These are phyloP conservation scores for Nemurella pictetii DNA, from an alignment of 2,888 invertebrate genomes.

Conservation along the genomic window DNA sequence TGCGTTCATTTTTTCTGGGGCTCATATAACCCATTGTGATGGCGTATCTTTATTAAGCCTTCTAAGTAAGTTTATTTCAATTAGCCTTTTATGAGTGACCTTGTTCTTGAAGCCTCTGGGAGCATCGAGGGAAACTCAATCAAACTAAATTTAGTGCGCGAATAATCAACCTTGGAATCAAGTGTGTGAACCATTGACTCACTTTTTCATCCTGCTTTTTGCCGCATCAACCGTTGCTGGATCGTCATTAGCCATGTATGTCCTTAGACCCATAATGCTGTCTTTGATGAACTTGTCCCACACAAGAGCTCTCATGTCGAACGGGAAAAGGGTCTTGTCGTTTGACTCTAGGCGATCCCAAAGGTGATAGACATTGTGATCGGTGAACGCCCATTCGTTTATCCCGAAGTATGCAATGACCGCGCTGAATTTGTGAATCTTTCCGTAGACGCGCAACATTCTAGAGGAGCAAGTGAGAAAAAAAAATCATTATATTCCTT, in stretches of 20 bases:
- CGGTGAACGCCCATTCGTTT: slow-evolving; percentile 73
- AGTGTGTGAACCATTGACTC: slow-evolving; percentile 43
- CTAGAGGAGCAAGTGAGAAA: slow-evolving; percentile 53
- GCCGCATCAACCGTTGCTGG: slow-evolving; percentile 72
- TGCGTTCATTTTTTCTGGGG: too few relatives aligned
- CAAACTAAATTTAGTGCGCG: too few relatives aligned
- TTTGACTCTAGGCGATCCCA: slow-evolving; percentile 59
- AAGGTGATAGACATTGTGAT: slow-evolving; percentile 63
- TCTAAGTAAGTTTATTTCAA: too few relatives aligned
- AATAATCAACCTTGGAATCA: too few relatives aligned
- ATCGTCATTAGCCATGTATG: slow-evolving; percentile 80
- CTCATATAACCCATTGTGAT: too few relatives aligned
- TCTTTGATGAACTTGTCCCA: slow-evolving; percentile 74
- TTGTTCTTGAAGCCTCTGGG: too few relatives aligned
- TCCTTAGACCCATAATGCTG: slow-evolving; percentile 72
- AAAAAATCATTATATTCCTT: neutral
- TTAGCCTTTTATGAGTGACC: too few relatives aligned
- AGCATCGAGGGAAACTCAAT: too few relatives aligned
- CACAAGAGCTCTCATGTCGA: slow-evolving; percentile 69
- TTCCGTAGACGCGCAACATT: slow-evolving; percentile 72
- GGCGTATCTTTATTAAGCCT: too few relatives aligned
- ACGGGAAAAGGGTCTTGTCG: slow-evolving; percentile 70
- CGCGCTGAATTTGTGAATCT: slow-evolving; percentile 72
- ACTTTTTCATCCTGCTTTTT: slow-evolving; percentile 62
- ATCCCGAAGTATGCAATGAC: slow-evolving; percentile 79